phyloP scores from a whole-genome alignment of 1,140 invertebrate genomes.

The Drosophila albomicans region DNA sequence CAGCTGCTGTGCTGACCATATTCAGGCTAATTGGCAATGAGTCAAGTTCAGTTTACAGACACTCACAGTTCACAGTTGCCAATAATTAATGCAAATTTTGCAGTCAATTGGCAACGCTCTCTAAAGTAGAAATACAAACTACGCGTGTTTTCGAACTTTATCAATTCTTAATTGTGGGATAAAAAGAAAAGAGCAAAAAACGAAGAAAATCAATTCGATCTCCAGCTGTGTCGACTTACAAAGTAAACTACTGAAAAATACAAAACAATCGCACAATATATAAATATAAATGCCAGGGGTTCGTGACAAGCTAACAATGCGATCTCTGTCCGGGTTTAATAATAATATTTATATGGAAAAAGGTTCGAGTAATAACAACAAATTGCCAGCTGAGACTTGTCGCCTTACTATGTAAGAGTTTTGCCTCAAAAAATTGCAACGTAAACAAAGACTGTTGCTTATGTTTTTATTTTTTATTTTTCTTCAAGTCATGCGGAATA shows the following conservation, averaged over 20 bases:
- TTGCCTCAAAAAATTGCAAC: background rate
- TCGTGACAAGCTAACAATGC: background rate
- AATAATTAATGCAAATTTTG: slow-evolving; percentile 39
- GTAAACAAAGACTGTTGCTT: slow-evolving; percentile 31
- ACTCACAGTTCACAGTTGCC: slow-evolving; percentile 34
- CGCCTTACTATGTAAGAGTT: slow-evolving; percentile 38
- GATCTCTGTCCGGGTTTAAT: slow-evolving; percentile 1
- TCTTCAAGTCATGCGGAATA: slow-evolving; percentile 24
- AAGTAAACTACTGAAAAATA: background rate
- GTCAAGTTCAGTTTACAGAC: slow-evolving; percentile 36
- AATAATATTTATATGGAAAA: slow-evolving; percentile 15
- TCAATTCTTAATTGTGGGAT: background rate
- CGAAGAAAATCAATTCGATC: no score
- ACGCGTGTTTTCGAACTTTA: background rate
- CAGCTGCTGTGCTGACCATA: slow-evolving; percentile 39
- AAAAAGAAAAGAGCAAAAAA: no score
- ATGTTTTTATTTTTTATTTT: slow-evolving; percentile 5
- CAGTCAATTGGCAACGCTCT: slow-evolving; percentile 20
- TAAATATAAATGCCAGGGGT: background rate
- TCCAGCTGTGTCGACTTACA: background rate
- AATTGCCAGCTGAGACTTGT: background rate
- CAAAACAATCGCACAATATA: background rate
- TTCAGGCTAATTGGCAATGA: slow-evolving; percentile 54
- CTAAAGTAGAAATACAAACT: no score
- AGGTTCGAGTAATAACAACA: slow-evolving; percentile 9